These are phyloP conservation scores for Stenoptilia bipunctidactyla DNA, from an alignment of 2,888 invertebrate species.

Conservation along the genomic window DNA sequence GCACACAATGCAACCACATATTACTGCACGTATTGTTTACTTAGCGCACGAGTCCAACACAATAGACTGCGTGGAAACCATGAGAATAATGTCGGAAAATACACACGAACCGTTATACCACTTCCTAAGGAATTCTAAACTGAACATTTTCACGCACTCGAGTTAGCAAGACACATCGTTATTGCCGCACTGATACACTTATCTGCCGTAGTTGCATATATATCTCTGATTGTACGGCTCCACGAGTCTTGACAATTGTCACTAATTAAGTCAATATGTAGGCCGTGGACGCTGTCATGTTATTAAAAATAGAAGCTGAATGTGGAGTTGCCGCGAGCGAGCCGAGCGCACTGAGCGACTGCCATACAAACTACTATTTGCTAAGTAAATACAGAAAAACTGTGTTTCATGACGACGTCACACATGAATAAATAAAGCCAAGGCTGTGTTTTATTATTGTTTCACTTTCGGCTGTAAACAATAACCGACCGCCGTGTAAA, in stretches of 20 bases:
- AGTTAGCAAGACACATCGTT: conserved; percentile 37
- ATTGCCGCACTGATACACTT: conserved; percentile 31
- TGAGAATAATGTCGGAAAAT: conserved; percentile 10
- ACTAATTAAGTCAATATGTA: conserved; percentile 13
- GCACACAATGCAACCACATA: conserved; percentile 21
- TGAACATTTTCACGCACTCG: conserved; percentile 47
- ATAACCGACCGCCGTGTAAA: conserved; percentile 6
- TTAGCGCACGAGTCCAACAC: conserved; percentile 18
- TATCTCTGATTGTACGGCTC: conserved; percentile 3
- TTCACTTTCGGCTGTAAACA: conserved; percentile 22
- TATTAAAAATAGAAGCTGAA: not conserved
- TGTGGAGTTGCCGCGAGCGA: conserved; percentile 16
- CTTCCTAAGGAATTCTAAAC: conserved; percentile 59
- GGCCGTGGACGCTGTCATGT: conserved; percentile 15
- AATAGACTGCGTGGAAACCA: conserved; percentile 4
- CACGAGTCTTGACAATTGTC: not conserved
- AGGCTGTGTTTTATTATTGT: conserved; percentile 45
- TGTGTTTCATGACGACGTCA: conserved; percentile 52
- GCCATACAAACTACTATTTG: conserved; percentile 23
- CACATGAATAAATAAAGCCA: conserved; percentile 51
- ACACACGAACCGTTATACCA: conserved; percentile 57
- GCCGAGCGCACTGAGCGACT: too few species aligned
- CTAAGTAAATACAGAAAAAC: conserved; percentile 57
- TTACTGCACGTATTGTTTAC: conserved; percentile 20
- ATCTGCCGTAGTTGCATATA: conserved; percentile 53